Conservation (phyloP, 2,888 invertebrate genomes). For the Watsonalla cultraria region DNA sequence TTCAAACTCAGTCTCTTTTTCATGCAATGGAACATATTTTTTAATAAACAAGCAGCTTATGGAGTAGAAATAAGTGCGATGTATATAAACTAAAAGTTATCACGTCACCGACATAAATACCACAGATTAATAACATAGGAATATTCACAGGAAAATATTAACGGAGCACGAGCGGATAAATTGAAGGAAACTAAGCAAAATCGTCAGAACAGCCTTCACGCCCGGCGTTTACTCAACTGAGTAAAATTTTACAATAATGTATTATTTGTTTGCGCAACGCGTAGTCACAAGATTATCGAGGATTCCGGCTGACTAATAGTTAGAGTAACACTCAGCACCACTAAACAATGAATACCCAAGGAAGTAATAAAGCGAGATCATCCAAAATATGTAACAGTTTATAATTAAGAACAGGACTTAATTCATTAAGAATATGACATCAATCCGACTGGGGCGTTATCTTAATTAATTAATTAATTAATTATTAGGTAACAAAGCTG, state of each 20-base stretch:
- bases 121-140: constrained; percentile 2
- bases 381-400: too few species aligned
- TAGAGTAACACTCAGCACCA: too few species aligned
- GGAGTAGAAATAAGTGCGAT: constrained; percentile 12
- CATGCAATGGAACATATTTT: constrained; percentile 37
- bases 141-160: neutral
- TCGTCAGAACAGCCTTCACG: constrained; percentile 33
- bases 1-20: constrained; percentile 48
- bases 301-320: constrained; percentile 34
- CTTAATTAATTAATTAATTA: too few species aligned
- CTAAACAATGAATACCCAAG: too few species aligned
- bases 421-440: too few species aligned
- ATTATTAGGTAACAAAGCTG: too few species aligned
- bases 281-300: constrained; percentile 26
- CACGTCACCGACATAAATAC: neutral
- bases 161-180: neutral
- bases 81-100: constrained; percentile 2
- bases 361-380: too few species aligned
- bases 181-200: constrained; percentile 14
- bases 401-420: too few species aligned
- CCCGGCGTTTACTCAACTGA: constrained; percentile 43
- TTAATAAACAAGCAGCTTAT: constrained; percentile 6
- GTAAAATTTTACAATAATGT: constrained; percentile 27
- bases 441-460: too few species aligned
- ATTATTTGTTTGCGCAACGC: constrained; percentile 30